Evolutionary conservation across 2,797 vertebrate genomes (phyloP), one percentile per base, ranked within the genome.

Genomic region (Pseudochirops corinnae): DNA sequence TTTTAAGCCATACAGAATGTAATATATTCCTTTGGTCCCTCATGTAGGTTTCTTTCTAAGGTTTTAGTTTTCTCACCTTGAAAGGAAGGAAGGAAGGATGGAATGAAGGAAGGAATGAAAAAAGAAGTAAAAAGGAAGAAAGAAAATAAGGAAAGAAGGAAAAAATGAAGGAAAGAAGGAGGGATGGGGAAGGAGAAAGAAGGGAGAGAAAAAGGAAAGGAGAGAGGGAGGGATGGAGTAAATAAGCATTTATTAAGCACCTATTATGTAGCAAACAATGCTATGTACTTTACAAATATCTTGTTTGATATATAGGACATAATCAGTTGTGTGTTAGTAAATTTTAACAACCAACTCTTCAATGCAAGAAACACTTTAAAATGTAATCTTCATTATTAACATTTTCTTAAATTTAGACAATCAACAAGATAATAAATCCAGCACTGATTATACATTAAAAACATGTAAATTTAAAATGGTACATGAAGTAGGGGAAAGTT

Each of bases 31-130:
- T 56, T 92, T 91, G 24, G 57, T 55, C 0, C 9, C 93, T 93
- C 92, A 29, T 12, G 92, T 94, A 50, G 56, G 90, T 39, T 9
- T 94, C 24, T 74, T 90, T 92, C 94, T 67, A 93, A 91, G 5
- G 93, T 93, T 60, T 4, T 93, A 31, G 13, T 39, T n/a, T 39
- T 1, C 60, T 13, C 26, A 67, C 29, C 5, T 91, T 95, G 55
- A 90, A 82, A 26, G 12, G 74, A 46, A 82, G 18, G 39, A 46
- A 82, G 39, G 39, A 24, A 46, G 4, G 16, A 39, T 0, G 13
- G 4, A 5, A n/a, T 4, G 60, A 33, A n/a, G 60, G 4, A 67
- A 67, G 60, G 60, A n/a, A 62, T 3, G 31, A 5, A 14, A 3
- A 0, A 29, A 11, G 28, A 28, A 1, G 29, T 1, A 56, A 56